These are phyloP conservation scores for Rhynchotus rufescens DNA, from an alignment of 2,797 vertebrate genomes.

Conservation along the genomic window DNA sequence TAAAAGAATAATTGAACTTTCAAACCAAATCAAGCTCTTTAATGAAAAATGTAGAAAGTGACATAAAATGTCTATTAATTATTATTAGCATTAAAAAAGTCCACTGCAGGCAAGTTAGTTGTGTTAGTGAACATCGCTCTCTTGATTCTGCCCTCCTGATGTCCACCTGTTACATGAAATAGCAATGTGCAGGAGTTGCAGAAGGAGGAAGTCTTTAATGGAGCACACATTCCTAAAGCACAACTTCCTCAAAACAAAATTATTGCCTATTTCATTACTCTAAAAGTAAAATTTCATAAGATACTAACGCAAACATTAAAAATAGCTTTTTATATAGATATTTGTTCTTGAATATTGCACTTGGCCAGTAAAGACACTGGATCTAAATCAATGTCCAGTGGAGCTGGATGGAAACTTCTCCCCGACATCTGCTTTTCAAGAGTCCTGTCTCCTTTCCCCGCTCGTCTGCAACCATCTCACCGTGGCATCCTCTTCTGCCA, in stretches of 20 bases:
- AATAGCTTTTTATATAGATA: neutral
- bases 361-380: neutral
- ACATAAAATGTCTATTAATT: neutral
- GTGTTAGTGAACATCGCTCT: neutral
- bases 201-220: neutral
- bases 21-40: neutral
- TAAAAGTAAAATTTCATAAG: neutral
- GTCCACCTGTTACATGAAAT: neutral
- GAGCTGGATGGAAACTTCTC: neutral
- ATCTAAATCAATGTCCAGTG: neutral
- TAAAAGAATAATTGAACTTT: neutral
- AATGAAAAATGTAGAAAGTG: neutral
- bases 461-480: neutral
- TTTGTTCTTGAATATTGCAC: neutral
- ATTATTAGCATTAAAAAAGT: neutral
- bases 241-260: neutral
- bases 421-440: neutral
- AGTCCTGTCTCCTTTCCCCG: neutral
- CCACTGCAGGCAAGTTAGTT: neutral
- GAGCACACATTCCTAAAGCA: neutral
- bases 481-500: neutral
- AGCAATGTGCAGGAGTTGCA: accelerated
- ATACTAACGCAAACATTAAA: neutral
- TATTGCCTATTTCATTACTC: neutral
- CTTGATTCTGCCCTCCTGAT: neutral